phyloP scores from a whole-genome alignment of 2,888 invertebrate species.

The Notodonta ziczac region DNA sequence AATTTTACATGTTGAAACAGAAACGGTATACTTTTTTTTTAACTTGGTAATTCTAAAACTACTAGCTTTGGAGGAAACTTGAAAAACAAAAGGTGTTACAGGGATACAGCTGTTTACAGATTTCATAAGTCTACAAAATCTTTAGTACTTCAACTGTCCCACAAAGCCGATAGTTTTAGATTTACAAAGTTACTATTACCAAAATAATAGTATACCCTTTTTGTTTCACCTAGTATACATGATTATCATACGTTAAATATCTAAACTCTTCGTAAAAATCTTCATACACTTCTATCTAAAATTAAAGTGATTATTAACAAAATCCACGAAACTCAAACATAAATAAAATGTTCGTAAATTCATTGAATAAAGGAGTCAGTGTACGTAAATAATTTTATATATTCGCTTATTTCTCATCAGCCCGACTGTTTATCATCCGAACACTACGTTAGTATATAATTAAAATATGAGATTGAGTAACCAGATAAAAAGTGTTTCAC shows the following conservation, averaged over 20 bases:
- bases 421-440: constrained; percentile 4
- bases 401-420: constrained; percentile 4
- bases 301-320: constrained; percentile 1
- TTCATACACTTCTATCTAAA: background rate
- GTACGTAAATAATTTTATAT: constrained; percentile 4
- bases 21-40: too few species aligned
- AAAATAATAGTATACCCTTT: too few species aligned
- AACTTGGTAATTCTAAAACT: too few species aligned
- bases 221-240: too few species aligned
- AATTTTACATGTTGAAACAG: too few species aligned
- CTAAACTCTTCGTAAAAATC: background rate
- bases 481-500: background rate
- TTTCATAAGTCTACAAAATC: too few species aligned
- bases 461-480: constrained; percentile 1
- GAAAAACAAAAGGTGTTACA: too few species aligned
- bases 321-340: constrained; percentile 2
- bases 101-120: too few species aligned
- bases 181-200: too few species aligned
- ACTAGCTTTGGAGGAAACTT: too few species aligned
- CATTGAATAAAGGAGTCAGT: constrained; percentile 3
- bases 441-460: constrained; percentile 2
- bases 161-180: too few species aligned
- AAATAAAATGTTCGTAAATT: background rate
- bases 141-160: too few species aligned
- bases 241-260: background rate